Percentiles rank a stretch among this genome's conserved stretches.
These are phyloP conservation scores for Dryococelus australis DNA, from an alignment of 2,888 invertebrate genomes.

Conservation along the genomic window DNA sequence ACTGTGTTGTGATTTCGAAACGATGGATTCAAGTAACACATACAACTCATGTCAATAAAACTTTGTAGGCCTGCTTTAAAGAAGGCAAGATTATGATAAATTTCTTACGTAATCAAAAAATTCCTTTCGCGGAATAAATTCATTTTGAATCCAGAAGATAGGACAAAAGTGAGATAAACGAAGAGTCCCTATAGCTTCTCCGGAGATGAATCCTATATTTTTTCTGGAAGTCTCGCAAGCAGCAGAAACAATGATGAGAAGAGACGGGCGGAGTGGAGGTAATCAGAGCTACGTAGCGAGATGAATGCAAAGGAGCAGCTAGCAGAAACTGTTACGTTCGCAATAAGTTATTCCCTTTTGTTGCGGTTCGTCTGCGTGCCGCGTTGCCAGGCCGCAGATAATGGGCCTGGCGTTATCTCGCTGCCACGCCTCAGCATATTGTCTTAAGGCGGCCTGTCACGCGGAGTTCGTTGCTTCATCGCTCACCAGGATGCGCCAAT, in stretches of 20 bases:
- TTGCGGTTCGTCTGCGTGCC: neutral
- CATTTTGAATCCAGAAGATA: too few relatives aligned
- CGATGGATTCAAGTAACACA: too few relatives aligned
- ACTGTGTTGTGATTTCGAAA: too few relatives aligned
- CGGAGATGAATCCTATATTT: too few relatives aligned
- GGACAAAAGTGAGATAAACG: too few relatives aligned
- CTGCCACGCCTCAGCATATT: neutral
- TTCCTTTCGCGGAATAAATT: too few relatives aligned
- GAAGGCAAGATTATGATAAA: too few relatives aligned
- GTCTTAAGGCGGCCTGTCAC: neutral
- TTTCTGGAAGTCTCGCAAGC: neutral
- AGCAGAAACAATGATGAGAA: neutral
- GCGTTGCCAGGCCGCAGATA: neutral
- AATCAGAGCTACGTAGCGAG: neutral
- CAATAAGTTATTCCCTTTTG: slow-evolving; percentile 1
- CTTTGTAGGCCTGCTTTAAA: too few relatives aligned
- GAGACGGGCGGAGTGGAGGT: neutral
- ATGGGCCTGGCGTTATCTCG: neutral
- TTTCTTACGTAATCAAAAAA: too few relatives aligned
- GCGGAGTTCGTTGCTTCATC: neutral
- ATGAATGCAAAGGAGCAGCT: neutral
- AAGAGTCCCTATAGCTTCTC: too few relatives aligned
- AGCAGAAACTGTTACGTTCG: neutral
- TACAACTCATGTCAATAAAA: too few relatives aligned
- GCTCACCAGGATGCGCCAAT: neutral